Evolutionary conservation across 2,888 invertebrate genomes (phyloP).

Genomic region (Norana najaformis): DNA sequence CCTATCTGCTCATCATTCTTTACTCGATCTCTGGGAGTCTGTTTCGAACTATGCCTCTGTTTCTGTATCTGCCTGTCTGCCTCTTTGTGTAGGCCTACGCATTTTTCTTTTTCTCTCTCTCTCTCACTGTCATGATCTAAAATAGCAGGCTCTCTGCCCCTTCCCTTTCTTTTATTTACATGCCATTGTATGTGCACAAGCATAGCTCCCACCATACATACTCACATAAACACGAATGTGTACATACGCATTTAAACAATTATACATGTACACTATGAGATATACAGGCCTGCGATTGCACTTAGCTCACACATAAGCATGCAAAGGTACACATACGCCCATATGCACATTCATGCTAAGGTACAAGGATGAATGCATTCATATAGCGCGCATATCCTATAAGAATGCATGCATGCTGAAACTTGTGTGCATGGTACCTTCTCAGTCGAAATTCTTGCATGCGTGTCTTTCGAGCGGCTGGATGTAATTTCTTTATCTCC

Average conservation of each 20-base stretch:
- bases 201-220: neutral
- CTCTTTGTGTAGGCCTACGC: too few species aligned
- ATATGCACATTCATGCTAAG: too few species aligned
- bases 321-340: neutral
- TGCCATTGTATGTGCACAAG: neutral
- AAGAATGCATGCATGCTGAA: neutral
- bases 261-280: neutral
- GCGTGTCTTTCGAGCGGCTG: too few species aligned
- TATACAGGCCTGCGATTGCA: neutral
- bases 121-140: too few species aligned
- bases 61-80: neutral
- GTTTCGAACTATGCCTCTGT: neutral
- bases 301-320: neutral
- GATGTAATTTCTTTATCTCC: too few species aligned
- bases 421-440: neutral
- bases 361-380: too few species aligned
- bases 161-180: neutral
- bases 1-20: neutral
- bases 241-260: neutral
- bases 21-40: neutral
- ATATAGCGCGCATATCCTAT: neutral
- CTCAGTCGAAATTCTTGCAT: too few species aligned
- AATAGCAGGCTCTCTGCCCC: too few species aligned
- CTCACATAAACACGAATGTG: too few species aligned
- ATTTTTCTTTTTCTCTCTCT: too few species aligned